A percentile compares a stretch with the other conserved stretches of the same genome.
These are phyloP conservation scores for Mormyrops attenuatus DNA, from an alignment of 2,797 vertebrate species.

Conservation along the genomic window DNA sequence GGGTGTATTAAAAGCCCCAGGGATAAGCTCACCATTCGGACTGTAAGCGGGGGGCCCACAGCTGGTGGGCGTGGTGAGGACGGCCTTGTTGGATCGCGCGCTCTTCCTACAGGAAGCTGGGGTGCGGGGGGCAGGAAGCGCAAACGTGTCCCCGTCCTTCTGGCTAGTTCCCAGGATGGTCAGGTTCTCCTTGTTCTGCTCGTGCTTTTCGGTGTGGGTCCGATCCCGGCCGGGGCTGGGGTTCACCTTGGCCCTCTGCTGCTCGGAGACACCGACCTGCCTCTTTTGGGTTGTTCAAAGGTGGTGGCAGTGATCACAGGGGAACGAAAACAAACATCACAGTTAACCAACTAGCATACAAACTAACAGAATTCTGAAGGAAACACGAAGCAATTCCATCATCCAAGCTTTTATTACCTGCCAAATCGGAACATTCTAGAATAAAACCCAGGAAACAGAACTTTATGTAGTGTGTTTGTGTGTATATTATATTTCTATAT, in stretches of 20 bases:
- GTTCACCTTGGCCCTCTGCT: slow-evolving; percentile 34
- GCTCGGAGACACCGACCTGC: slow-evolving; percentile 31
- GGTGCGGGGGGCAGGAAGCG: slow-evolving; percentile 66
- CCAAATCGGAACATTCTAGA: neutral
- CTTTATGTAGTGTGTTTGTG: neutral
- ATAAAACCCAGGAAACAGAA: neutral
- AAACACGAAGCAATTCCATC: neutral
- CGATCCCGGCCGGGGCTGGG: slow-evolving; percentile 35
- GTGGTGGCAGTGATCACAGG: neutral
- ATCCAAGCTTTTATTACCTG: neutral
- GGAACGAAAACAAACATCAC: neutral
- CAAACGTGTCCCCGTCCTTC: slow-evolving; percentile 58
- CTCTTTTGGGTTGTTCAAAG: slow-evolving; percentile 36
- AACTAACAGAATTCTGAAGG: neutral
- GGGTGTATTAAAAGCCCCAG: neutral
- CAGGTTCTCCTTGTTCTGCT: slow-evolving; percentile 65
- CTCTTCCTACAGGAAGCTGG: slow-evolving; percentile 60
- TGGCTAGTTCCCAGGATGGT: slow-evolving; percentile 61
- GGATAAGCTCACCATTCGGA: slow-evolving; percentile 60
- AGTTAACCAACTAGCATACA: neutral
- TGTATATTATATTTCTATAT: neutral
- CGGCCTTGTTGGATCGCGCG: slow-evolving; percentile 48
- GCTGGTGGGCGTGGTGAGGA: slow-evolving; percentile 53
- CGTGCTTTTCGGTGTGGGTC: slow-evolving; percentile 28
- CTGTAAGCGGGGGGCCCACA: slow-evolving; percentile 30